These are phyloP conservation scores for Passer montanus DNA, from an alignment of 2,113 vertebrate species.

Conservation along the genomic window DNA sequence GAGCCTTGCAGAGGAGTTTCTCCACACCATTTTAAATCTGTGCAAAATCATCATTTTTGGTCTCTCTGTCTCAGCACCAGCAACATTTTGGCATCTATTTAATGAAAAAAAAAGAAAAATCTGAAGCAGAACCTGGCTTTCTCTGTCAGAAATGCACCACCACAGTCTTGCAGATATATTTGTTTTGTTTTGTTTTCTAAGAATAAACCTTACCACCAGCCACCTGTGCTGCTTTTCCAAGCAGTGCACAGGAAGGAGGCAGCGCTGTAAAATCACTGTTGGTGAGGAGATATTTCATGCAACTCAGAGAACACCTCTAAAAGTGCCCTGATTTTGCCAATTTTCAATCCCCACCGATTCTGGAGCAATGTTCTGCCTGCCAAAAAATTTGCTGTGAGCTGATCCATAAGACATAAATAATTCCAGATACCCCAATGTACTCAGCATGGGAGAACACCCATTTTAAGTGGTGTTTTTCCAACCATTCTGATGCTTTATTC, in stretches of 20 bases:
- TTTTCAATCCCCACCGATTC: not conserved
- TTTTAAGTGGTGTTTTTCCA: not conserved
- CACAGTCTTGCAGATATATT: not conserved
- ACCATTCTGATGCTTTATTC: not conserved
- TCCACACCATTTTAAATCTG: not conserved
- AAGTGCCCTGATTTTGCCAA: not conserved
- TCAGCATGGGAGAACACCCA: not conserved
- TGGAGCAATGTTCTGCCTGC: not conserved
- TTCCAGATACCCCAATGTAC: not conserved
- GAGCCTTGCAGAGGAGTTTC: not conserved
- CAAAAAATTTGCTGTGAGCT: not conserved
- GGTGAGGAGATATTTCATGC: not conserved
- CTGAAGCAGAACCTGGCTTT: not conserved
- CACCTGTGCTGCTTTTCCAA: not conserved
- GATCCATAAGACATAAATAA: not conserved
- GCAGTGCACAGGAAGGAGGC: not conserved
- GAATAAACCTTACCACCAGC: not conserved
- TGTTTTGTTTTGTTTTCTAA: not conserved
- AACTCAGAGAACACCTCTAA: not conserved
- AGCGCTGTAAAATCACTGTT: accelerated
- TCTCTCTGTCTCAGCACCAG: not conserved
- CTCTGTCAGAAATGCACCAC: not conserved
- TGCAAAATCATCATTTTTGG: not conserved
- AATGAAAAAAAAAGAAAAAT: not conserved
- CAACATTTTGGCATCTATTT: not conserved